These are phyloP conservation scores for Myotis yumanensis DNA, from an alignment of 2,113 vertebrate species.

Conservation along the genomic window DNA sequence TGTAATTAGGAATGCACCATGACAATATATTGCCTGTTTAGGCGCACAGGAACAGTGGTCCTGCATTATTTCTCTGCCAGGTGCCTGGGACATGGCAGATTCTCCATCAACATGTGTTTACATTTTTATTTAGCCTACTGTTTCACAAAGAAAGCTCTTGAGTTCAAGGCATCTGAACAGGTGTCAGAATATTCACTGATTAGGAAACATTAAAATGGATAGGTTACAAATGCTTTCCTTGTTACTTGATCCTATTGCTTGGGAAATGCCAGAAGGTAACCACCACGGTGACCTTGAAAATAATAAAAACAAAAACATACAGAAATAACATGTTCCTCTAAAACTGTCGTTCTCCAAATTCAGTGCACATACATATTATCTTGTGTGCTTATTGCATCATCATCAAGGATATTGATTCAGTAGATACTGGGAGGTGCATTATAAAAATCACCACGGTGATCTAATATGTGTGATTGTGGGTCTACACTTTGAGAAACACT, in stretches of 20 bases:
- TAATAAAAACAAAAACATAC: not conserved
- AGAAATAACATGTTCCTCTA: not conserved
- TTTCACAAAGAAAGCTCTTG: not conserved
- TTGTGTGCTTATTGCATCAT: not conserved
- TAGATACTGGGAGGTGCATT: not conserved
- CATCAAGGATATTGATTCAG: not conserved
- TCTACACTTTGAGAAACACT: not conserved
- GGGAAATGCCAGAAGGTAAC: not conserved
- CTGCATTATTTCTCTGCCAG: not conserved
- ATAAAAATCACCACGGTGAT: not conserved
- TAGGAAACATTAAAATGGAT: constrained; percentile 26
- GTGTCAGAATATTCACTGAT: not conserved
- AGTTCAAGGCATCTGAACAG: not conserved
- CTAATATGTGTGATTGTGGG: not conserved
- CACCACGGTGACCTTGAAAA: not conserved
- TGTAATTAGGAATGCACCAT: not conserved
- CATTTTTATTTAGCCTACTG: not conserved
- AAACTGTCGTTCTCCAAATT: not conserved
- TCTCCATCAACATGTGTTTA: not conserved
- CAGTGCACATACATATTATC: not conserved
- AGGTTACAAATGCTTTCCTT: not conserved
- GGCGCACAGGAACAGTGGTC: not conserved
- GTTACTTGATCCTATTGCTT: not conserved
- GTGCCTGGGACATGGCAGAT: not conserved
- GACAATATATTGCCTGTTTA: not conserved